Base-by-base conservation (phyloP, 2,888 invertebrate species). In the Syrphus vitripennis region DNA sequence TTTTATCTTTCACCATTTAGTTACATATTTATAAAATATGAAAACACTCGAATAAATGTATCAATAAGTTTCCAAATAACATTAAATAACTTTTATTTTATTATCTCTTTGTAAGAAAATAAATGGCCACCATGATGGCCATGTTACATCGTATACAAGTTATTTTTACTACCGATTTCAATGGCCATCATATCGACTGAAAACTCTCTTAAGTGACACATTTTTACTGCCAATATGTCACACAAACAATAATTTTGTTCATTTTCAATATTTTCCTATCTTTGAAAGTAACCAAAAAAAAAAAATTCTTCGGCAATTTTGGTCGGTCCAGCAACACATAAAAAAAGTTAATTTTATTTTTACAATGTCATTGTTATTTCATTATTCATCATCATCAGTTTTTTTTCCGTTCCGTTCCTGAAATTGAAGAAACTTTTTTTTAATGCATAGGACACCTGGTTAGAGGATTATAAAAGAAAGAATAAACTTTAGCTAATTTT, bases 381-480 rank as follows among this genome's bases (percentile, higher is more conserved):
- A 57, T 57, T 57, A 57, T 57, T 57, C 57, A 57, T 34, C 53
- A 57, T 57, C 57, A 57, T 34, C 53, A 57, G 57, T 57, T 57
- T 57, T 34, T 31, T 57, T 34, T 14, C 14, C n/a, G n/a, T n/a
- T n/a, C n/a, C n/a, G n/a, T n/a, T n/a, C n/a, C n/a, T n/a, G n/a
- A n/a, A n/a, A n/a, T n/a, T n/a, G 34, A 34, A 29, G 16, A 1
- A 12, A 57, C 12, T 57, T 53, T 53, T 53, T 2, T 50, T 26
- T 24, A 29, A 53, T 34, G 6, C 3, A 57, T 5, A 6, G 3
- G 6, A 19, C 57, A 57, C 34, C 57, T 57, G 57, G 34, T 57
- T n/a, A 21, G 48, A 21, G 57, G 1, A 57, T 6, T 57, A 34
- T 31, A 12, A 31, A 57, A 53, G 16, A 29, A 29, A 29, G 1